phyloP scores from a whole-genome alignment of 2,888 invertebrate species.

The Syrista parreyssii region DNA sequence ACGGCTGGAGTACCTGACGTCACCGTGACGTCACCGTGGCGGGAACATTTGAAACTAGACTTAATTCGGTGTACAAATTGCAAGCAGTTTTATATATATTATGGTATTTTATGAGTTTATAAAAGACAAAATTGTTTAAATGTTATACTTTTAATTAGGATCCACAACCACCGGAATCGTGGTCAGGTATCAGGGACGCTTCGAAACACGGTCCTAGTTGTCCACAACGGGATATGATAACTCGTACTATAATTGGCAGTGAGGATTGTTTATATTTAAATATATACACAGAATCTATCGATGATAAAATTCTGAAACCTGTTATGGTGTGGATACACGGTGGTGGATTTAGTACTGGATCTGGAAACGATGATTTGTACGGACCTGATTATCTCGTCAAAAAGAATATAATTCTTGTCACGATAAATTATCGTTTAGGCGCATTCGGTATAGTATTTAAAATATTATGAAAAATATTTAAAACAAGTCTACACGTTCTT shows the following conservation, averaged over 20 bases:
- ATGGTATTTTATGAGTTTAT: background rate
- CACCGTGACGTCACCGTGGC: background rate
- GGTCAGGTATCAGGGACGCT: constrained; percentile 47
- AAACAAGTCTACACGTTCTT: background rate
- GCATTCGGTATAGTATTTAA: constrained; percentile 45
- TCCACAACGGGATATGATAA: constrained; percentile 31
- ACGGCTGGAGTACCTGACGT: background rate
- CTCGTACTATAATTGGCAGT: constrained; percentile 29
- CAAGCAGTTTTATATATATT: background rate
- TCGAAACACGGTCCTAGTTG: constrained; percentile 36
- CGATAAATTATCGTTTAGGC: constrained; percentile 54
- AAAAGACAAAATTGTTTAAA: no score
- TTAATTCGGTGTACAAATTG: background rate
- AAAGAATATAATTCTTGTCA: constrained; percentile 51
- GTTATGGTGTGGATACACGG: constrained; percentile 21
- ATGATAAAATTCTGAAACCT: constrained; percentile 13
- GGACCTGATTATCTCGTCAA: constrained; percentile 54
- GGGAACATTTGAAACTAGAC: background rate
- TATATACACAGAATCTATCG: constrained; percentile 36
- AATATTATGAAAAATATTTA: background rate
- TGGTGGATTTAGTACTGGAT: constrained; percentile 47
- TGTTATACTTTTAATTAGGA: constrained; percentile 40
- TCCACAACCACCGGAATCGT: constrained; percentile 43
- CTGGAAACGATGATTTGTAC: constrained; percentile 46
- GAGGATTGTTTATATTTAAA: constrained; percentile 59